Conservation (phyloP, 37 sponge, comb jelly and placozoan species). For the Aplysina aerophoba region DNA sequence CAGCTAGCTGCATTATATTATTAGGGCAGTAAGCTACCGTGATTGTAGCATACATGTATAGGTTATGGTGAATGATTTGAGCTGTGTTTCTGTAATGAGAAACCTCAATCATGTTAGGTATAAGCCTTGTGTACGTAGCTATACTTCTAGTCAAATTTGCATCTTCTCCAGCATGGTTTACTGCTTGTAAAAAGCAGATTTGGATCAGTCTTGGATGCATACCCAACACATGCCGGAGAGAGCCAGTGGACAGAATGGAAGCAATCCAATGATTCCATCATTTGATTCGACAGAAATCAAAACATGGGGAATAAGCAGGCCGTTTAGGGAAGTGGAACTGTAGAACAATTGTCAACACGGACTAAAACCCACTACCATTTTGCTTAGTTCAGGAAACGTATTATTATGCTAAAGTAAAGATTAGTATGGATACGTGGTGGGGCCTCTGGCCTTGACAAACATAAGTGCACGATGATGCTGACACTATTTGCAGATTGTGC, state of each 20-base stretch:
- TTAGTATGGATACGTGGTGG: slow-evolving; percentile 49
- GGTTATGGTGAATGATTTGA: too few species aligned
- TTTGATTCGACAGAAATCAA: slow-evolving; percentile 10
- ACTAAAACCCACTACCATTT: slow-evolving; percentile 47
- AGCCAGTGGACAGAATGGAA: background rate
- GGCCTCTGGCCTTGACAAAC: slow-evolving; percentile 48
- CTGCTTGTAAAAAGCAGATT: slow-evolving; percentile 12
- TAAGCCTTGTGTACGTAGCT: too few species aligned
- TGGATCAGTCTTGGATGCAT: slow-evolving; percentile 23
- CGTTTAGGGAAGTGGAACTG: slow-evolving; percentile 1
- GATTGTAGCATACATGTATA: too few species aligned
- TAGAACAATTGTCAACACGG: slow-evolving; percentile 7
- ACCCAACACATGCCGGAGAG: slow-evolving; percentile 36
- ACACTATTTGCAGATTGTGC: slow-evolving; percentile 52
- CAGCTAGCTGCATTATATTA: too few species aligned
- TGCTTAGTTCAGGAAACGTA: slow-evolving; percentile 35
- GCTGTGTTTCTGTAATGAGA: too few species aligned
- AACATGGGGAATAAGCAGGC: background rate
- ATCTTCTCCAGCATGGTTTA: slow-evolving; percentile 20
- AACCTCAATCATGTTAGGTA: too few species aligned
- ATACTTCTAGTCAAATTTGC: background rate
- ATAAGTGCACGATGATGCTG: slow-evolving; percentile 38
- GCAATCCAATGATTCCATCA: slow-evolving; percentile 46
- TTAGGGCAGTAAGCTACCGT: too few species aligned
- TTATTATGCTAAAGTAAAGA: slow-evolving; percentile 12